Evolutionary conservation across 2,797 vertebrate species (phyloP).

Genomic region (Delichon dasypus): DNA sequence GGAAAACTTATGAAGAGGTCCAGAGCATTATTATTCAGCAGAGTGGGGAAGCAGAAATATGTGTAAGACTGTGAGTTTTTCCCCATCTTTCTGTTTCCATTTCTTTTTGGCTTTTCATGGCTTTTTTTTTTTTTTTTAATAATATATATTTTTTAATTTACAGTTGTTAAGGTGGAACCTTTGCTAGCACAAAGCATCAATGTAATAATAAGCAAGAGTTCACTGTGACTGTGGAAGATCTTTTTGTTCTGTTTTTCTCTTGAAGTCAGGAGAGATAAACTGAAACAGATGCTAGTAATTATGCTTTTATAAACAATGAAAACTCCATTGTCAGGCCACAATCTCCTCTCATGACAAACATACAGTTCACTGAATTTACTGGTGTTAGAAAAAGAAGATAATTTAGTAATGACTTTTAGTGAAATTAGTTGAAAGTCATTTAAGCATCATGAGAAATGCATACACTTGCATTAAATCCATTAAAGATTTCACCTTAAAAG

Average conservation of each 20-base stretch:
- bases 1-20: slow-evolving; percentile 98
- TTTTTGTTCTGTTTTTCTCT: slow-evolving; percentile 39
- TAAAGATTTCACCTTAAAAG: slow-evolving; percentile 79
- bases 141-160: slow-evolving; percentile 63
- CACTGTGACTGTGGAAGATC: slow-evolving; percentile 36
- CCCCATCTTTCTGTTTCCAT: slow-evolving; percentile 84
- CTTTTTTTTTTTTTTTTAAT: slow-evolving; percentile 25
- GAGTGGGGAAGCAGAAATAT: slow-evolving; percentile 97
- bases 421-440: slow-evolving; percentile 54
- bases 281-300: slow-evolving; percentile 33
- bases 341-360: background rate
- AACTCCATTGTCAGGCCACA: background rate
- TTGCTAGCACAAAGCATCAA: slow-evolving; percentile 52
- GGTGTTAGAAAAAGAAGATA: background rate
- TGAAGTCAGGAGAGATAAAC: slow-evolving; percentile 3
- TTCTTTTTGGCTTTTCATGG: slow-evolving; percentile 75
- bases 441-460: slow-evolving; percentile 40
- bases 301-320: background rate
- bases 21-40: slow-evolving; percentile 90
- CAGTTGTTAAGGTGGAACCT: slow-evolving; percentile 78
- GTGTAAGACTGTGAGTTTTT: slow-evolving; percentile 98
- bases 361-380: background rate
- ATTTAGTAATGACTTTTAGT: slow-evolving; percentile 16
- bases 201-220: slow-evolving; percentile 31
- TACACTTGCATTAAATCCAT: slow-evolving; percentile 64